Evolutionary conservation across 2,888 invertebrate genomes (phyloP).

Genomic region (Papilio elwesi): DNA sequence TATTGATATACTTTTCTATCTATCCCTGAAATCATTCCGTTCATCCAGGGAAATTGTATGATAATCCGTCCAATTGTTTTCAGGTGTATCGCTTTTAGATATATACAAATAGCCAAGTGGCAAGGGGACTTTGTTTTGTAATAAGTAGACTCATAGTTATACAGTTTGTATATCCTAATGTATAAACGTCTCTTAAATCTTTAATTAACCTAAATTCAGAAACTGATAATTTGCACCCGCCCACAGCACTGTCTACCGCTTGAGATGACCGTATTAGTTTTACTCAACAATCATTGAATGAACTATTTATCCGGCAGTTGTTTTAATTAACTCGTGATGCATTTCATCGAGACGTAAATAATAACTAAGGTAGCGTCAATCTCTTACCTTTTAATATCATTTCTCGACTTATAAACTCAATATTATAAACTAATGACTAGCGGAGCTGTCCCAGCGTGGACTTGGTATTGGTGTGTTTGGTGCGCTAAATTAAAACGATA

Average conservation of each 20-base stretch:
- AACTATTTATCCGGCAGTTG: slow-evolving; percentile 49
- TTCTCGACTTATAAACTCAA: slow-evolving; percentile 14
- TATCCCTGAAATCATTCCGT: too few species aligned
- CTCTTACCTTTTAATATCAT: slow-evolving; percentile 22
- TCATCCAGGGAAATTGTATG: too few species aligned
- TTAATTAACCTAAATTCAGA: slow-evolving; percentile 24
- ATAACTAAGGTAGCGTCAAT: slow-evolving; percentile 27
- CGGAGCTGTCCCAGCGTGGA: too few species aligned
- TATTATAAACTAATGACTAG: too few species aligned
- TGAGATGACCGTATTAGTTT: slow-evolving; percentile 32
- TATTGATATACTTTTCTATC: too few species aligned
- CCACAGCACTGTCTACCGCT: slow-evolving; percentile 17
- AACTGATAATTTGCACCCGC: slow-evolving; percentile 24
- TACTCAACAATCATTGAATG: slow-evolving; percentile 47
- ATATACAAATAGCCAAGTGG: neutral
- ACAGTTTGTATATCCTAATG: slow-evolving; percentile 9
- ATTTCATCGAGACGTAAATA: slow-evolving; percentile 44
- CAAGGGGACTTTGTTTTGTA: neutral
- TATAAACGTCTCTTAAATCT: slow-evolving; percentile 13
- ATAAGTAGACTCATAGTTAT: neutral
- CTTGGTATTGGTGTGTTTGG: too few species aligned
- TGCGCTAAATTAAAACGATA: too few species aligned
- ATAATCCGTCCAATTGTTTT: too few species aligned
- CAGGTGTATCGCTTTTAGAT: neutral
- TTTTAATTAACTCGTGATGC: slow-evolving; percentile 56